A percentile compares a stretch with the other conserved stretches of the same genome.
phyloP scores from a whole-genome alignment of 2,113 vertebrate genomes.

The Cyprinodon tularosa region DNA sequence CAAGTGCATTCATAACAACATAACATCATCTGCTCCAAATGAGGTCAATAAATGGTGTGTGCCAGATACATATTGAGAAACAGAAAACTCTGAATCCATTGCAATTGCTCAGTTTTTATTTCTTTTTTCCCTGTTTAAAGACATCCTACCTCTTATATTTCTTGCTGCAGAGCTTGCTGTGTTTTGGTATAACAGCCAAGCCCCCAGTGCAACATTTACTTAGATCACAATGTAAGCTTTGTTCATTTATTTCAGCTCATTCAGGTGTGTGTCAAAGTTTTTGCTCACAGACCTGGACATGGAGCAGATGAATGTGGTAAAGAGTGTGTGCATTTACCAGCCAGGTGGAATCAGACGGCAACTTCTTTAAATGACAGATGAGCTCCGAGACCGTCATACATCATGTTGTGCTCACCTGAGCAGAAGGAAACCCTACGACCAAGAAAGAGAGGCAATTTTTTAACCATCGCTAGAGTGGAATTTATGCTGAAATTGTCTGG shows the following conservation, averaged over 20 bases:
- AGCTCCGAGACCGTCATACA: conserved; percentile 47
- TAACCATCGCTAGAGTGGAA: conserved; percentile 32
- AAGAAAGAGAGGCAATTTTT: conserved; percentile 22
- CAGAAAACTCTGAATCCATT: conserved; percentile 22
- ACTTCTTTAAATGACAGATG: conserved; percentile 54
- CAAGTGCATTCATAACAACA: conserved; percentile 9
- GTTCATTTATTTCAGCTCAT: conserved; percentile 47
- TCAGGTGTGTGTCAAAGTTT: not conserved
- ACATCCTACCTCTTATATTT: conserved; percentile 24
- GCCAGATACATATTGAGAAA: conserved; percentile 42
- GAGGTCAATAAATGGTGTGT: conserved; percentile 18
- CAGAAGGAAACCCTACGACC: conserved; percentile 31
- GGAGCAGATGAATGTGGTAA: conserved; percentile 23
- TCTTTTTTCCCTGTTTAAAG: conserved; percentile 1
- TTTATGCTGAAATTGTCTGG: conserved; percentile 18
- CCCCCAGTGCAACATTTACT: conserved; percentile 47
- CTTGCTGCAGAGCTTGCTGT: conserved; percentile 42
- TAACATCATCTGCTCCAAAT: conserved; percentile 32
- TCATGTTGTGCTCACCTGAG: conserved; percentile 45
- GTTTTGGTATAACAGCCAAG: conserved; percentile 59
- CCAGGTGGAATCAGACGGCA: conserved; percentile 54
- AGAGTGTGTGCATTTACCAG: conserved; percentile 34
- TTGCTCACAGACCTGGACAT: conserved; percentile 6
- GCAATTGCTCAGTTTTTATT: conserved; percentile 7
- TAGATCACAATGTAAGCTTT: conserved; percentile 50